Evolutionary conservation across 2,113 vertebrate species (phyloP).

Genomic region (Erinaceus europaeus): DNA sequence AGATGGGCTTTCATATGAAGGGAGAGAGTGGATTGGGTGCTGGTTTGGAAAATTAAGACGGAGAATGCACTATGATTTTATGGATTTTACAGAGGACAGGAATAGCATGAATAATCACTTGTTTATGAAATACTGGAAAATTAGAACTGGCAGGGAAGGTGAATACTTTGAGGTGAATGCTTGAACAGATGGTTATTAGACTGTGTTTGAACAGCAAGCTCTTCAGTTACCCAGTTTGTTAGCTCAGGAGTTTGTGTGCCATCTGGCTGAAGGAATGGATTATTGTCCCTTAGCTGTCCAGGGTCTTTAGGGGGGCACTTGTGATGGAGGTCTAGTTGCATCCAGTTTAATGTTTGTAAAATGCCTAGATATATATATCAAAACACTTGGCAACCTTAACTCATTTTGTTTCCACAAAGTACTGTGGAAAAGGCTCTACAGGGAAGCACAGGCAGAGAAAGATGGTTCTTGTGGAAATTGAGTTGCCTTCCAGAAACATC

Average conservation of each 20-base stretch:
- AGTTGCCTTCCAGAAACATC: background rate
- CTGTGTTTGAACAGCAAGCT: background rate
- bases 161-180: constrained; percentile 42
- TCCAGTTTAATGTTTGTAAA: background rate
- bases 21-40: constrained; percentile 13
- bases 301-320: background rate
- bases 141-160: constrained; percentile 9
- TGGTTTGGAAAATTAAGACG: constrained; percentile 11
- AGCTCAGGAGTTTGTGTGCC: background rate
- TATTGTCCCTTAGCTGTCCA: background rate
- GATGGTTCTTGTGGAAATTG: background rate
- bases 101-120: constrained; percentile 48
- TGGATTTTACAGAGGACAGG: constrained; percentile 44
- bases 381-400: background rate
- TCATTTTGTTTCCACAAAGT: background rate
- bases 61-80: background rate
- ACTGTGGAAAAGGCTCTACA: background rate
- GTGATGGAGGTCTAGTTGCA: background rate
- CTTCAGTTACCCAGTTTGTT: background rate
- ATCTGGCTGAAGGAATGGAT: background rate
- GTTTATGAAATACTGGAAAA: constrained; percentile 31
- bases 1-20: constrained; percentile 27
- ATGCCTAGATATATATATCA: background rate
- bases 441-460: background rate
- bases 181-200: constrained; percentile 41